These are phyloP conservation scores for Ailurus styani DNA, from an alignment of 2,113 vertebrate genomes.

Conservation along the genomic window DNA sequence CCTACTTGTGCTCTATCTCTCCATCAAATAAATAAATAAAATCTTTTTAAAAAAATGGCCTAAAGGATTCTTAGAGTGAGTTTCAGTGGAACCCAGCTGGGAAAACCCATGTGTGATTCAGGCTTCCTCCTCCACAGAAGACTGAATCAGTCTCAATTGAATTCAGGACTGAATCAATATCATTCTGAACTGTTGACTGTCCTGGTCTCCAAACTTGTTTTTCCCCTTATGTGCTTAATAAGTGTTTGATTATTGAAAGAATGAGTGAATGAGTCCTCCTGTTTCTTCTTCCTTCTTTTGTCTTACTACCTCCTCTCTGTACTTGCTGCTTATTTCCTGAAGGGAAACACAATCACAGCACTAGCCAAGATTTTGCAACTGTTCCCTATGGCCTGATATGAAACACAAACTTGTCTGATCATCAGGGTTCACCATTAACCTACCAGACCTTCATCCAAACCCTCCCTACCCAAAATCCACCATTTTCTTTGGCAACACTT, in stretches of 20 bases:
- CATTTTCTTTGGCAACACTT: neutral
- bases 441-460: neutral
- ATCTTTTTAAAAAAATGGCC: neutral
- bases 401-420: neutral
- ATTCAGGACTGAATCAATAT: neutral
- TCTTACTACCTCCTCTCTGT: neutral
- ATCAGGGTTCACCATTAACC: neutral
- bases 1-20: too few relatives aligned
- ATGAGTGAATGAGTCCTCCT: neutral
- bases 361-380: neutral
- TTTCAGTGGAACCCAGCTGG: neutral
- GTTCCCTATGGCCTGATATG: neutral
- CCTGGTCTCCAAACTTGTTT: neutral
- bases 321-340: neutral
- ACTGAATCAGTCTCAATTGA: neutral
- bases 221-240: neutral
- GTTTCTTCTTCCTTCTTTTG: neutral
- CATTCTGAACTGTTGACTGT: neutral
- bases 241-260: neutral
- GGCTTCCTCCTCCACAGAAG: neutral
- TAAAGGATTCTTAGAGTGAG: neutral
- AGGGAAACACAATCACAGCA: neutral
- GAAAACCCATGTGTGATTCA: neutral
- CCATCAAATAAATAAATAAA: too few relatives aligned
- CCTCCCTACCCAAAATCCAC: neutral